Base-by-base conservation (phyloP, 2,797 vertebrate species). In the Cossypha heuglini region DNA sequence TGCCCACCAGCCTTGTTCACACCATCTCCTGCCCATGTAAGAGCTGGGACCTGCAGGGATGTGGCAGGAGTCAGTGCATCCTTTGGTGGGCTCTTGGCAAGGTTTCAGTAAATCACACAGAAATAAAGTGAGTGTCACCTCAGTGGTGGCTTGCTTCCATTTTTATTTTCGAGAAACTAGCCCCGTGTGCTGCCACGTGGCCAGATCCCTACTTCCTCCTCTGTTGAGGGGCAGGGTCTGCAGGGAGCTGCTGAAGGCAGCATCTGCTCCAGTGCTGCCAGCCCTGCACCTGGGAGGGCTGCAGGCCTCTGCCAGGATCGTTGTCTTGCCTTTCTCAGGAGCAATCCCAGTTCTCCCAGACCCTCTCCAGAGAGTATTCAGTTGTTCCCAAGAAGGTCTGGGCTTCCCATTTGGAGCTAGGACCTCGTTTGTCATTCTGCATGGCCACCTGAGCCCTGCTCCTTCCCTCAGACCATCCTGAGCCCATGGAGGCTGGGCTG, bases 131-230 rank as follows among this genome's bases (percentile, higher is more conserved):
- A 77, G n/a, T 22, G 15, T 57, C 51, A 61, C 33, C 49, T 84
- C 58, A 26, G 11, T 6, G 66, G 42, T 52, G 77, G 9, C 54
- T 74, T 61, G n/a, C 29, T 92, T 16, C 28, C 5, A 10, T 61
- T 68, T 75, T 78, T 62, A 7, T 54, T 89, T 84, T 37, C 55
- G 24, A 49, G 26, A 54, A 86, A 28, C 37, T 11, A 26, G 10
- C 26, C 35, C 42, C 1, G 3, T 0, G 2, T 55, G 37, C 33
- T 91, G 57, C 31, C 24, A 17, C 38, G 24, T 8, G 4, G 6
- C 46, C 73, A 2, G 1, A 11, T n/a, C n/a, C 40, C 61, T 11
- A 0, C 43, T 19, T n/a, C 31, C 0, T 1, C 15, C 13, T 49
- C 26, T n/a, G 45, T 22, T 0, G 0, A 52, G 38, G 38, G 38